phyloP scores from a whole-genome alignment of 2,797 vertebrate genomes.

The Amphiprion clarkii region DNA sequence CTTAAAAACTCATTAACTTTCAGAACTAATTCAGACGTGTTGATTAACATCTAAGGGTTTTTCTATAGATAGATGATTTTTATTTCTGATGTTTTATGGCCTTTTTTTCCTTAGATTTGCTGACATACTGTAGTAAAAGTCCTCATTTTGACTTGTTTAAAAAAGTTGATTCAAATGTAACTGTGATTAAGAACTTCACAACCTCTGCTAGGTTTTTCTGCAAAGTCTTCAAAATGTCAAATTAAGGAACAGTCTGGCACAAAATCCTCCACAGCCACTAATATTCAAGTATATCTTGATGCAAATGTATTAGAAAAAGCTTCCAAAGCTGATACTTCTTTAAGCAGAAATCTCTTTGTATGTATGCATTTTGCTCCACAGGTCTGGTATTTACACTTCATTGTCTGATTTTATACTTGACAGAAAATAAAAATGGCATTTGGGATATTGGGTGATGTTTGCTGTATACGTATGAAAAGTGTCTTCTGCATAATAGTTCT shows the following conservation, averaged over 20 bases:
- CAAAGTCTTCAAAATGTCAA: conserved; percentile 46
- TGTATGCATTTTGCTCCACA: not conserved
- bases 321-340: not conserved
- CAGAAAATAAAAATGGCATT: too few species aligned
- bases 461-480: not conserved
- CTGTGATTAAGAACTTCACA: conserved; percentile 59
- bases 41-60: conserved; percentile 78
- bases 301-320: not conserved
- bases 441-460: too few species aligned
- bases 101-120: conserved; percentile 37
- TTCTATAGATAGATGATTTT: conserved; percentile 47
- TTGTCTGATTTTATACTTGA: too few species aligned
- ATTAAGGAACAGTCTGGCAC: conserved; percentile 8
- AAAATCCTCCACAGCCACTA: conserved; percentile 20
- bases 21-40: conserved; percentile 74
- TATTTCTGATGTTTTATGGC: conserved; percentile 22
- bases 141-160: conserved; percentile 45
- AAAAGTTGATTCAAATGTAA: conserved; percentile 57
- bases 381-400: not conserved
- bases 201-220: conserved; percentile 60
- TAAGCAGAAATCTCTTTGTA: too few species aligned
- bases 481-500: not conserved
- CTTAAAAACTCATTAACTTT: conserved; percentile 79
- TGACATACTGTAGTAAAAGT: conserved; percentile 34
- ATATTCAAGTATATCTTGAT: conserved; percentile 15